These are phyloP conservation scores for Cryptoprocta ferox DNA, from an alignment of 2,797 vertebrate genomes.

Conservation along the genomic window DNA sequence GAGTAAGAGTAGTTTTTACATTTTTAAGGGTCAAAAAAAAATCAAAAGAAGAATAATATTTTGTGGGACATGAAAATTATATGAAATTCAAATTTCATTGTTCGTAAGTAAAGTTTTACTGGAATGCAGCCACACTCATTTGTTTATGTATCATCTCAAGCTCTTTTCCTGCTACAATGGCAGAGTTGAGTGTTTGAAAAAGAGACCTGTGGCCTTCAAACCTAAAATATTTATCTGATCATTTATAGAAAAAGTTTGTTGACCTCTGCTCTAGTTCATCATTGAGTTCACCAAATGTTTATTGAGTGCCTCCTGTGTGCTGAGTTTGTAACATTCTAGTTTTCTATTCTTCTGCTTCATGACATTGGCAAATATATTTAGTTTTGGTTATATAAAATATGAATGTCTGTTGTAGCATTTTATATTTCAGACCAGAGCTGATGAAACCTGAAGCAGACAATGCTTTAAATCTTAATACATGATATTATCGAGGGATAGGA, in stretches of 20 bases:
- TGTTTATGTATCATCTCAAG: not conserved
- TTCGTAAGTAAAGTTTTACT: not conserved
- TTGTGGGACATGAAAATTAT: not conserved
- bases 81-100: slow-evolving; percentile 2
- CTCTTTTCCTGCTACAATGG: not conserved
- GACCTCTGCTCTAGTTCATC: not conserved
- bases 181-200: not conserved
- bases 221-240: not conserved
- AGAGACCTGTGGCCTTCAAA: not conserved
- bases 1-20: not conserved
- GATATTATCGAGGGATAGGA: not conserved
- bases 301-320: not conserved
- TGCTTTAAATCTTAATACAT: slow-evolving; percentile 20
- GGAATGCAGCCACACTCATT: not conserved
- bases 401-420: not conserved
- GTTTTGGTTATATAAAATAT: slow-evolving; percentile 33
- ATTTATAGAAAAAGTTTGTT: not conserved
- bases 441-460: not conserved
- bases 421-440: not conserved
- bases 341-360: not conserved
- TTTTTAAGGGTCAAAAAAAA: not conserved
- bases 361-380: not conserved
- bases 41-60: not conserved
- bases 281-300: not conserved
- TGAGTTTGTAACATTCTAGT: not conserved